These are phyloP conservation scores for Eilema sororculum DNA, from an alignment of 2,888 invertebrate genomes.

Conservation along the genomic window DNA sequence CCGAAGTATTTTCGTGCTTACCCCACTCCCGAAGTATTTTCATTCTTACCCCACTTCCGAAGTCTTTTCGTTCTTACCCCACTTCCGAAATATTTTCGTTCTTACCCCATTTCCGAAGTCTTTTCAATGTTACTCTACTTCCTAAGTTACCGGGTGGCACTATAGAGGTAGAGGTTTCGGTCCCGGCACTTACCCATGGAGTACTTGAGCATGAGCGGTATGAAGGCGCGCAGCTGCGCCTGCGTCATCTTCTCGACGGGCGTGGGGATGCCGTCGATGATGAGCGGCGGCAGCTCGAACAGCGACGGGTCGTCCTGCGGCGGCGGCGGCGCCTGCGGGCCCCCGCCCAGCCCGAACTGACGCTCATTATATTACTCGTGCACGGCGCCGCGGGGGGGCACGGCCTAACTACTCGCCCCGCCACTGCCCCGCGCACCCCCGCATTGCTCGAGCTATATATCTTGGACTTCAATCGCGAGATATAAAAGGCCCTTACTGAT, in stretches of 20 bases:
- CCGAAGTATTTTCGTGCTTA: too few relatives aligned
- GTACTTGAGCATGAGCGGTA: constrained; percentile 99
- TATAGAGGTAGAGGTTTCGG: background rate
- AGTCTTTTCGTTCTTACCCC: too few relatives aligned
- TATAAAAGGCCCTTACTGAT: too few relatives aligned
- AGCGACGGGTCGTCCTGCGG: constrained; percentile 95
- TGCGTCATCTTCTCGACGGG: constrained; percentile 99
- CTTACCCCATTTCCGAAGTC: too few relatives aligned
- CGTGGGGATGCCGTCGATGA: constrained; percentile 98
- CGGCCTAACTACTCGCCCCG: background rate
- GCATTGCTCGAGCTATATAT: too few relatives aligned
- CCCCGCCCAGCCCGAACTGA: constrained; percentile 86
- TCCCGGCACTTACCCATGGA: constrained; percentile 92
- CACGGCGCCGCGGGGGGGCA: background rate
- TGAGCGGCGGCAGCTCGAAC: constrained; percentile 97
- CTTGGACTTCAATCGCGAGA: too few relatives aligned
- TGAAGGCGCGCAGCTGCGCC: constrained; percentile 98
- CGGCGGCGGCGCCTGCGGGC: constrained; percentile 82
- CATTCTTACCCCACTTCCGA: too few relatives aligned
- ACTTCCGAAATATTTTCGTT: too few relatives aligned
- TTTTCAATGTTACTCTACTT: too few relatives aligned
- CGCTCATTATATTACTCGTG: constrained; percentile 37
- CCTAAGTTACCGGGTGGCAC: too few relatives aligned
- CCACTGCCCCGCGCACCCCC: background rate
- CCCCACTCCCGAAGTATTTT: too few relatives aligned